Evolutionary conservation across 2,888 invertebrate genomes (phyloP).

Genomic region (Callimorpha dominula): DNA sequence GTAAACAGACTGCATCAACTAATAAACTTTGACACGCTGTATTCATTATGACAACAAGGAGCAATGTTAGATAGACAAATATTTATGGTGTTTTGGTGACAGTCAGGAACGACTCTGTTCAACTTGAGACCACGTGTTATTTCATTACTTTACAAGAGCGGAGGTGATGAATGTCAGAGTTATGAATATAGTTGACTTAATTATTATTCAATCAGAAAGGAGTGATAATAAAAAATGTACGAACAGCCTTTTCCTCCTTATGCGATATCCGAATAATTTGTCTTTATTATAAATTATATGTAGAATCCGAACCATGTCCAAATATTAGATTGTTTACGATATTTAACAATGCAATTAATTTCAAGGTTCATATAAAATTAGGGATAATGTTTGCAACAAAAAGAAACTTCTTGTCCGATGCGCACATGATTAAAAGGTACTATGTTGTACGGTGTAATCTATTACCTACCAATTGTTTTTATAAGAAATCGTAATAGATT

Average conservation of each 20-base stretch:
- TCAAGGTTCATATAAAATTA: slow-evolving; percentile 17
- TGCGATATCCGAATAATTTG: slow-evolving; percentile 4
- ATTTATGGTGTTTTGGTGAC: slow-evolving; percentile 23
- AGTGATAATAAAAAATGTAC: background rate
- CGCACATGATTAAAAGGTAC: background rate
- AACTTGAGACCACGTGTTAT: slow-evolving; percentile 50
- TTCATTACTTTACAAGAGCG: slow-evolving; percentile 35
- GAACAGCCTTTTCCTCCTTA: background rate
- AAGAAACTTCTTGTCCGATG: no score
- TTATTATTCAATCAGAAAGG: background rate
- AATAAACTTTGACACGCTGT: slow-evolving; percentile 51
- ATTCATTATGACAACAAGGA: slow-evolving; percentile 48
- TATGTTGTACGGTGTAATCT: background rate
- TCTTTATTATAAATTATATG: background rate
- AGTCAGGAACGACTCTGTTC: slow-evolving; percentile 20
- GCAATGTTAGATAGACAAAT: slow-evolving; percentile 37
- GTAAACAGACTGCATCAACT: slow-evolving; percentile 62
- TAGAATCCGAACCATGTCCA: background rate
- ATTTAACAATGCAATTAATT: slow-evolving; percentile 23
- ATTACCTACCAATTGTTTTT: slow-evolving; percentile 23
- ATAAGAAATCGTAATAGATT: slow-evolving; percentile 49
- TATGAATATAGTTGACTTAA: background rate
- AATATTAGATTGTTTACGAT: background rate
- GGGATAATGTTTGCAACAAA: no score
- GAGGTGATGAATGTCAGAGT: slow-evolving; percentile 13